Evolutionary conservation across 1,140 invertebrate species (phyloP), one percentile per base, ranked within the genome.

Genomic region (Varroa destructor): DNA sequence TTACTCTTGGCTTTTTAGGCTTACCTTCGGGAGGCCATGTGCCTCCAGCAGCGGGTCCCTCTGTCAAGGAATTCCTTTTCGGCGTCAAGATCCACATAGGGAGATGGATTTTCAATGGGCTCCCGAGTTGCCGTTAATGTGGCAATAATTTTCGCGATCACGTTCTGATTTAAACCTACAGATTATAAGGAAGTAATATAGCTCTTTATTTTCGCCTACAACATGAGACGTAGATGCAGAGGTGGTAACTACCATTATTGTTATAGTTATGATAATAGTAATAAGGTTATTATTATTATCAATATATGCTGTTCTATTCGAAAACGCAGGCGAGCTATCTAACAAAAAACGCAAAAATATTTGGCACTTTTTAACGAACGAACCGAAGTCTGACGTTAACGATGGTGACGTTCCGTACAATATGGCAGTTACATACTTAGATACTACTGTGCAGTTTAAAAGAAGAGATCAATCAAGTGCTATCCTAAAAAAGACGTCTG

Each of bases 321-420:
- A n/a, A 12, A n/a, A 56, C 10, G n/a, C n/a, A 56, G 10, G 10
- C 10, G n/a, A n/a, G n/a, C 55, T 12, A 56, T 12, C 10, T 12
- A n/a, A 12, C 55, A 56, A 56, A 12, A n/a, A 56, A 56, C 10
- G 55, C 55, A n/a, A 56, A 56, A 56, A 56, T 56, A n/a, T 56
- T 12, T 56, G 55, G n/a, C n/a, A 12, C 55, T 12, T 56, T 12
- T 25, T 25, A 25, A 25, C 25, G 25, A 25, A 25, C 25, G 25
- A 25, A 25, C 25, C 25, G 25, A 25, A 25, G 25, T 25, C 25
- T 25, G 25, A 25, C 25, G 25, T 25, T 25, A 25, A 25, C 25
- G 25, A 25, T 25, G 25, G 25, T 25, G 25, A 25, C 25, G 25
- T 25, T 25, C 25, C 25, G 25, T 25, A 25, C 25, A 25, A 25